Evolutionary conservation across 1,140 invertebrate genomes (phyloP).

Genomic region (Eurytemora carolleeae): DNA sequence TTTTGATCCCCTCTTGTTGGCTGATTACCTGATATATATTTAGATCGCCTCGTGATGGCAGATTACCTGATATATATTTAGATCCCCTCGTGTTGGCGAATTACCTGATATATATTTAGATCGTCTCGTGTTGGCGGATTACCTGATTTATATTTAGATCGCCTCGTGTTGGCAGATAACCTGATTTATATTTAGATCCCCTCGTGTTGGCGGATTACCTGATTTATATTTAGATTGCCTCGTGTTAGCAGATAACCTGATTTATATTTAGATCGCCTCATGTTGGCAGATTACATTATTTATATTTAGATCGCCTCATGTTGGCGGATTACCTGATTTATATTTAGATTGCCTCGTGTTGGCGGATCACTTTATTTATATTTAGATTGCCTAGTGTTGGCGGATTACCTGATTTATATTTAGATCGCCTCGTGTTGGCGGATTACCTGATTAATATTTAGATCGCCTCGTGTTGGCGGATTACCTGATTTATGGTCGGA

Average conservation of each 20-base stretch:
- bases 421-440: slow-evolving; percentile 8
- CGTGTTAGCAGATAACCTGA: slow-evolving; percentile 10
- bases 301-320: not conserved
- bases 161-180: not conserved
- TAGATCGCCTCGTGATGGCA: not conserved
- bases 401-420: slow-evolving; percentile 9
- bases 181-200: slow-evolving; percentile 5
- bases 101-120: slow-evolving; percentile 4
- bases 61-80: slow-evolving; percentile 10
- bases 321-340: slow-evolving; percentile 3
- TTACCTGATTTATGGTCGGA: slow-evolving; percentile 3
- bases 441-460: slow-evolving; percentile 1
- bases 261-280: not conserved
- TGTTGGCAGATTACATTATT: not conserved
- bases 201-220: not conserved
- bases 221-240: slow-evolving; percentile 11
- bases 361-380: slow-evolving; percentile 3
- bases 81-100: slow-evolving; percentile 11
- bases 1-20: too few species aligned
- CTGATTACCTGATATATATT: too few species aligned
- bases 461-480: not conserved
- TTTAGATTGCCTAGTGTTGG: not conserved
- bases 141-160: slow-evolving; percentile 3
- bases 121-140: not conserved
- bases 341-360: slow-evolving; percentile 10